Evolutionary conservation across 2,797 vertebrate species (phyloP).

Genomic region (Sitta carolinensis): DNA sequence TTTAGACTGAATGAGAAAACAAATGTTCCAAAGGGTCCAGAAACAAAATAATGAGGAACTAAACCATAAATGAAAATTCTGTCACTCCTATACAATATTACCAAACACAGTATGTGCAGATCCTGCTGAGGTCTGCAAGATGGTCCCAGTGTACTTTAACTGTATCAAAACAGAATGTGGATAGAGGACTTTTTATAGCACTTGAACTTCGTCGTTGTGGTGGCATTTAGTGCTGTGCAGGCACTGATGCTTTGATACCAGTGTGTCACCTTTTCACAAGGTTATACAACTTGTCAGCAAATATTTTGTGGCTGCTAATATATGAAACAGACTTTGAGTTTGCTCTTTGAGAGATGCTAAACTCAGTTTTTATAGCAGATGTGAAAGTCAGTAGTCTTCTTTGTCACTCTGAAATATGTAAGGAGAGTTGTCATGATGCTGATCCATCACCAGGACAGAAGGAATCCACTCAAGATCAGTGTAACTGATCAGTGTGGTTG

Average conservation of each 20-base stretch:
- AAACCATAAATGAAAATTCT: not conserved
- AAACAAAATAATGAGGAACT: not conserved
- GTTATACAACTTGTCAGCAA: not conserved
- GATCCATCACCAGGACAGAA: not conserved
- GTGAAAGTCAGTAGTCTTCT: not conserved
- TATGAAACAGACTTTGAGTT: not conserved
- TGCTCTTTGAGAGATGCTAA: not conserved
- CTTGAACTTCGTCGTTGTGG: not conserved
- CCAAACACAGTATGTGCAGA: not conserved
- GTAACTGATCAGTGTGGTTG: not conserved
- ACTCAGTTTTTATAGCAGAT: not conserved
- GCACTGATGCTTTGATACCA: not conserved
- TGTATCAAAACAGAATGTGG: not conserved
- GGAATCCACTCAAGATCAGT: not conserved
- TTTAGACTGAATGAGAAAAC: not conserved
- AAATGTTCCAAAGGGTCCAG: not conserved
- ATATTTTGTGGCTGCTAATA: not conserved
- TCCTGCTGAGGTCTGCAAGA: not conserved
- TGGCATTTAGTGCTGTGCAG: not conserved
- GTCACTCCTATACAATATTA: not conserved
- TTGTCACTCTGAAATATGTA: not conserved
- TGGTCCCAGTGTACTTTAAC: not conserved
- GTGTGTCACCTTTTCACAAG: not conserved
- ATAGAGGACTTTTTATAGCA: not conserved
- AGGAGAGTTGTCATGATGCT: not conserved